phyloP scores from a whole-genome alignment of 2,888 invertebrate genomes.

The Serripes groenlandicus region DNA sequence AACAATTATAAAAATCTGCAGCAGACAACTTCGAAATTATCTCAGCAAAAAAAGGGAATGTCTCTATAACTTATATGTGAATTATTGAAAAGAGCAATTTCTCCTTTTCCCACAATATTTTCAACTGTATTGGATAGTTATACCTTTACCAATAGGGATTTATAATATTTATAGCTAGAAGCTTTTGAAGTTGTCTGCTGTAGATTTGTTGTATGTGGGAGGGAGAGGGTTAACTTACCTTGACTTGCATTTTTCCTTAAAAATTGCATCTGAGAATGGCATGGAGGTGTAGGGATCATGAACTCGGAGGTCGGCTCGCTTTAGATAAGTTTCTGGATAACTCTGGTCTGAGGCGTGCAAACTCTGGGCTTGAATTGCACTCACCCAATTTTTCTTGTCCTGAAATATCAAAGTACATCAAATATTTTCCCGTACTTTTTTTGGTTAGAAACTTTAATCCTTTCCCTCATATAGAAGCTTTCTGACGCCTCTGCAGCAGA shows the following conservation, averaged over 20 bases:
- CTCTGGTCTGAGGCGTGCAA: conserved; percentile 46
- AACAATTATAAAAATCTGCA: background rate
- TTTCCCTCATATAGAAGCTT: too few relatives aligned
- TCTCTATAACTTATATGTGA: too few relatives aligned
- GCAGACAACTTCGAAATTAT: background rate
- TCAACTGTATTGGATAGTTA: too few relatives aligned
- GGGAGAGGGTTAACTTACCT: conserved; percentile 53
- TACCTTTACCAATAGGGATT: too few relatives aligned
- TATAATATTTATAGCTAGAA: too few relatives aligned
- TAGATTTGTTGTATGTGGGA: background rate
- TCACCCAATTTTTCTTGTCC: conserved; percentile 73
- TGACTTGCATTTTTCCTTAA: conserved; percentile 73
- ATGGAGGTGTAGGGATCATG: conserved; percentile 73
- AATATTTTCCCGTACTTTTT: too few relatives aligned
- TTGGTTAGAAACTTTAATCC: too few relatives aligned
- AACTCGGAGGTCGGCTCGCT: conserved; percentile 61
- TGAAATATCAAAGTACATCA: conserved; percentile 17
- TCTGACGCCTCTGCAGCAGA: too few relatives aligned
- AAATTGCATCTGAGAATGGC: conserved; percentile 72
- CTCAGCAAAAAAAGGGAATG: background rate
- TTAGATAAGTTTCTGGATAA: conserved; percentile 66
- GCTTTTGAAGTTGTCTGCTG: background rate
- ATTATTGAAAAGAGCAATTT: too few relatives aligned
- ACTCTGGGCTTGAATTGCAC: conserved; percentile 65
- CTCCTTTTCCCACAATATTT: too few relatives aligned